A percentile compares a stretch with the other conserved stretches of the same genome.
Conservation (phyloP, 2,888 invertebrate species). For the Aspidiotus rigidus region DNA sequence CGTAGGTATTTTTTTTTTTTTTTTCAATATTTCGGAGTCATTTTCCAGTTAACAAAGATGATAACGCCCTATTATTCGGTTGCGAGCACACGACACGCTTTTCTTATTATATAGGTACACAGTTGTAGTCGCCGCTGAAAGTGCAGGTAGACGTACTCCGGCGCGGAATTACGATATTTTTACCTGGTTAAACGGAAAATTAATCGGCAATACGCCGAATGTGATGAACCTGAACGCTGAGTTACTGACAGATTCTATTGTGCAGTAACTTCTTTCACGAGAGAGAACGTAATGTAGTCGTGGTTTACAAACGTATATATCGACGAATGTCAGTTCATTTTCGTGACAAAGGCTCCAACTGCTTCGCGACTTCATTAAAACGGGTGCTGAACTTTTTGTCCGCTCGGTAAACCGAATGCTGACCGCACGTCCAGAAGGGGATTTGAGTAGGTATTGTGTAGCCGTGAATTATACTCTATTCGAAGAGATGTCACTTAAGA, state of each 20-base stretch:
- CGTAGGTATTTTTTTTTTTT: neutral
- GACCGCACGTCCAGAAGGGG: too few species aligned
- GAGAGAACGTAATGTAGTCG: too few species aligned
- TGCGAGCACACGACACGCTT: conserved; percentile 30
- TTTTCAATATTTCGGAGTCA: neutral
- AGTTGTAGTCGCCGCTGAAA: conserved; percentile 12
- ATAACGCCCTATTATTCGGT: conserved; percentile 26
- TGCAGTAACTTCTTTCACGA: neutral
- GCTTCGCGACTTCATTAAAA: too few species aligned
- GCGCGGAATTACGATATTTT: conserved; percentile 18
- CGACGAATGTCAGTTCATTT: too few species aligned
- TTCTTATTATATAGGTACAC: conserved; percentile 20
- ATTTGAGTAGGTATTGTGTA: too few species aligned
- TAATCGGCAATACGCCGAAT: conserved; percentile 24
- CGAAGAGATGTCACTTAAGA: too few species aligned
- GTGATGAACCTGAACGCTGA: conserved; percentile 21
- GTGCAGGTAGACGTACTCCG: neutral
- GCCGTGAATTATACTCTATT: too few species aligned
- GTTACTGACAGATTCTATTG: neutral
- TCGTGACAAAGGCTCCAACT: too few species aligned
- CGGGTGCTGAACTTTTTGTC: too few species aligned
- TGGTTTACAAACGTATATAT: too few species aligned
- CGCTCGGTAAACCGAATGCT: too few species aligned
- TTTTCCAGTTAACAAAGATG: conserved; percentile 17
- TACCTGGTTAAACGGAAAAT: conserved; percentile 30